Base-by-base conservation (phyloP, 2,113 vertebrate genomes). In the Eonycteris spelaea region DNA sequence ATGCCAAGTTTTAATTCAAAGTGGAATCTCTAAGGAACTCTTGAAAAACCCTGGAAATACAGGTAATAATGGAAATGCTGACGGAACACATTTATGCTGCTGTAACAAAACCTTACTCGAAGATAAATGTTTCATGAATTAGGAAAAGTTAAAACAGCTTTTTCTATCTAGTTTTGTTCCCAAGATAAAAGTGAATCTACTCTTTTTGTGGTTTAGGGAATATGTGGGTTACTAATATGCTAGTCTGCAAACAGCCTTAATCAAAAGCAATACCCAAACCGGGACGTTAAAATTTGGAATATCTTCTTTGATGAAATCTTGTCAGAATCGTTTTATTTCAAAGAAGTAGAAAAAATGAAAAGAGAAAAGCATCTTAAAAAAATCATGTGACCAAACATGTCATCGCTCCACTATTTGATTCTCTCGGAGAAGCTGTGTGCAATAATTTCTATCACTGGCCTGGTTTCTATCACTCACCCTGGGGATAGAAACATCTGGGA, bases 51-150 rank as follows among this genome's bases (percentile, higher is more conserved):
- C 83, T 95, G 93, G 97, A 98, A 97, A 61, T 91, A 94, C 35
- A 59, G 93, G 97, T 97, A 98, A 94, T 70, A 97, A 97, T 92
- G 96, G 96, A 98, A 98, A 97, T 97, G 98, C 98, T 98, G 98
- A 98, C 95, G 84, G 97, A 91, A 94, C 92, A 97, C 97, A 97
- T 98, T 98, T 97, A 77, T 96, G 96, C 90, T 93, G 93, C 97
- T 96, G 45, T 98, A 98, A 98, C 97, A 97, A 96, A 98, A 98
- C 97, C 97, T 97, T 97, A 98, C 98, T 98, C 5, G 45, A 97
- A 98, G 96, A 98, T 98, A 98, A 99, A 99, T 98, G 97, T 98
- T 99, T 98, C 97, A 99, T 98, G 98, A 98, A 98, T 98, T 98
- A 94, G 98, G 97, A 94, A 96, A 98, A 98, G 94, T 97, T 98